Base-by-base conservation (phyloP, 2,888 invertebrate genomes). In the Poecilobothrus nobilitatus region DNA sequence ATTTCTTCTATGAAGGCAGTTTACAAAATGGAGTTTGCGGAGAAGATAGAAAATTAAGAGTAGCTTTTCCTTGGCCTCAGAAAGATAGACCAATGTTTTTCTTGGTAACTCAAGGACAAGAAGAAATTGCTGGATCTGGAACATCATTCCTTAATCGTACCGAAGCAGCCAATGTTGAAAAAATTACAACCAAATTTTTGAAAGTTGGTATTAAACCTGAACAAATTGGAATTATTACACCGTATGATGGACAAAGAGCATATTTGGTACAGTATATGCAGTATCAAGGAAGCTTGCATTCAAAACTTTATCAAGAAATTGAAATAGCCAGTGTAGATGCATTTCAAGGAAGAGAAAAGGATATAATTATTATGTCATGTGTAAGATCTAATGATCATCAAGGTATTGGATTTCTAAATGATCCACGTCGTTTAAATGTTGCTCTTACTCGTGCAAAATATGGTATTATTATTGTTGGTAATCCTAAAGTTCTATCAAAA, bases 281-380 rank as follows among this genome's bases (percentile, higher is more conserved):
- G 81, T 96, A 96, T 79, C 97, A 97, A 79, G 99, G 99, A 15
- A 93, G 96, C 15, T 84, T 99, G 68, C 97, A 98, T 79, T 92
- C 95, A 61, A 97, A 97, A 78, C 84, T 99, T 0, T 99, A 99
- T 80, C 92, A 97, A 83, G 97, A 98, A 79, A 96, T 99, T 68
- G 99, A 99, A 83, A 97, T 99, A 0, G 99, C 98, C 10, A 97
- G 97, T 82, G 99, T 99, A 4, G 99, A 99, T 81, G 99, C 99
- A 0, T 99, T 99, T 81, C 97, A 98, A 82, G 99, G 99, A 0
- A 86, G 99, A 66, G 99, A 99, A 79, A 99, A 99, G 78, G 99
- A 99, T 78, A 93, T 98, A 70, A 99, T 99, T 74, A 96, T 99
- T 68, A 94, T 99, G 91, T 97, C 97, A 0, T 99, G 98, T 82